Percentiles rank a stretch among this genome's conserved stretches.
Conservation (phyloP, 2,888 invertebrate genomes). For the Pandemis cinnamomeana region DNA sequence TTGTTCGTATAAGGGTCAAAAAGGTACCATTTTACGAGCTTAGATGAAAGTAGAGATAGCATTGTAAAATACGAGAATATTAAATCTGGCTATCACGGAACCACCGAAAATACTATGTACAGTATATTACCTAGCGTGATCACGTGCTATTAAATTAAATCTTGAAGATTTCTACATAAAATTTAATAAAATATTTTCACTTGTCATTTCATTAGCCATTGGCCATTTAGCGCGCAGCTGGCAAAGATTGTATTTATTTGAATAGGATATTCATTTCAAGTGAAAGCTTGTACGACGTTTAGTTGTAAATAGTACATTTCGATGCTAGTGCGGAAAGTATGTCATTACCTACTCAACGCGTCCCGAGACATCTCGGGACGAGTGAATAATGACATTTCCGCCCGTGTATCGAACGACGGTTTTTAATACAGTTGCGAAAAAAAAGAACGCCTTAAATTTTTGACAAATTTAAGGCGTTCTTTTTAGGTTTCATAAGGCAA, state of each 20-base stretch:
- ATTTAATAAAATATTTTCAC: not conserved
- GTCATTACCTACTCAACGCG: too few species aligned
- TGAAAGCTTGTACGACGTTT: not conserved
- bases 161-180: not conserved
- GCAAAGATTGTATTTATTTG: not conserved
- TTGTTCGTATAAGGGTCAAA: not conserved
- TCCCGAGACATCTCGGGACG: too few species aligned
- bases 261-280: not conserved
- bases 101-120: not conserved
- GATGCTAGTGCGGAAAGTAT: too few species aligned
- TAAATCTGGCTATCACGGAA: not conserved
- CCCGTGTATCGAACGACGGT: too few species aligned
- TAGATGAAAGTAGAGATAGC: not conserved
- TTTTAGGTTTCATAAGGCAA: too few species aligned
- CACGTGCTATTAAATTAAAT: not conserved
- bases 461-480: too few species aligned
- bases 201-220: not conserved
- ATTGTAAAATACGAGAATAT: not conserved
- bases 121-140: not conserved
- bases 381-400: too few species aligned
- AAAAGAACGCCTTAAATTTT: too few species aligned
- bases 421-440: too few species aligned
- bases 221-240: constrained; percentile 7
- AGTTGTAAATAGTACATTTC: not conserved
- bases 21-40: not conserved